Evolutionary conservation across 2,888 invertebrate species (phyloP).

Genomic region (Ormyrus thymus): DNA sequence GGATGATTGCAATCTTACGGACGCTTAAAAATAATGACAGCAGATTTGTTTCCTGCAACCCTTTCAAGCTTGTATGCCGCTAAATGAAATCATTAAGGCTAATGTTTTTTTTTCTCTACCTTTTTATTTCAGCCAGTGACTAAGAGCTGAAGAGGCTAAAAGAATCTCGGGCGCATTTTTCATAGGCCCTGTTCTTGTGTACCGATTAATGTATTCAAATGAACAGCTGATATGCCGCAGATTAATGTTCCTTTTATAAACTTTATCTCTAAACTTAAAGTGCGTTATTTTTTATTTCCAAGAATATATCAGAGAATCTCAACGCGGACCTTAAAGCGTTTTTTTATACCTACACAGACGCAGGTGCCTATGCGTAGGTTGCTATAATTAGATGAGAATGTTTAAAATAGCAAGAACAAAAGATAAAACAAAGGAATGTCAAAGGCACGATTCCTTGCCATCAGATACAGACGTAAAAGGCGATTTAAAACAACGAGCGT

Average conservation of each 20-base stretch:
- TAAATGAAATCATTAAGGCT: conserved; percentile 33
- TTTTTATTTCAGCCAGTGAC: not conserved
- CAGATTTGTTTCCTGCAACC: conserved; percentile 46
- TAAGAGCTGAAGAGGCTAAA: conserved; percentile 23
- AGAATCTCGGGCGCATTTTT: conserved; percentile 27
- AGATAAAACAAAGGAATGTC: not conserved
- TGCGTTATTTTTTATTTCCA: too few species aligned
- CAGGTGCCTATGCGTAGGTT: not conserved
- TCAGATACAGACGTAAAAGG: too few species aligned
- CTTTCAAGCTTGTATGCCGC: conserved; percentile 16
- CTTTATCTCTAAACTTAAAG: conserved; percentile 9
- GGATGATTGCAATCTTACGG: conserved; percentile 42
- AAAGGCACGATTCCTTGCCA: too few species aligned
- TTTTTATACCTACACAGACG: too few species aligned
- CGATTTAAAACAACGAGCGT: too few species aligned
- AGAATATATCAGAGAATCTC: too few species aligned
- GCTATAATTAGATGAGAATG: conserved; percentile 31
- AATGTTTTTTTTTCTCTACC: not conserved
- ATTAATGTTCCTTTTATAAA: conserved; percentile 18
- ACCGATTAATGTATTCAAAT: conserved; percentile 55
- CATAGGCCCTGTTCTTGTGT: conserved; percentile 11
- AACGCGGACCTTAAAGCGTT: too few species aligned
- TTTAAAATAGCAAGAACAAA: not conserved
- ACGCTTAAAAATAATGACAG: conserved; percentile 43
- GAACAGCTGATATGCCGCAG: conserved; percentile 48